These are phyloP conservation scores for Neolamprologus ventralis DNA, from an alignment of 2,113 vertebrate genomes.

Conservation along the genomic window DNA sequence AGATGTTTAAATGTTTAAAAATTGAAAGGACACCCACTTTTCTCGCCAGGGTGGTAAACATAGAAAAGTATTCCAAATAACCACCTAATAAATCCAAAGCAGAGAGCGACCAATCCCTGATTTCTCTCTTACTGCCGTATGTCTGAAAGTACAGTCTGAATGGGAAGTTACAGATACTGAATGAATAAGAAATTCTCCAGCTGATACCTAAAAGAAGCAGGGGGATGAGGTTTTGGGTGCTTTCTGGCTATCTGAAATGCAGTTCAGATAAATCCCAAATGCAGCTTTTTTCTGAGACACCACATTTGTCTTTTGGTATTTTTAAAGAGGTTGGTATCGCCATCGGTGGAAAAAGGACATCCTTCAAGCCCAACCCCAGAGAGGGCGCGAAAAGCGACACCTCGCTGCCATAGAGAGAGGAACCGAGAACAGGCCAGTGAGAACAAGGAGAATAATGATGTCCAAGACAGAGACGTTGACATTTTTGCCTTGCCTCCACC, in stretches of 20 bases:
- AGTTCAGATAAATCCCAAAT: neutral
- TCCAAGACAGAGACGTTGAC: constrained; percentile 47
- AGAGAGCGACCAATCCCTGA: neutral
- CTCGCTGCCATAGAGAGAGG: constrained; percentile 25
- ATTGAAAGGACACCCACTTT: neutral
- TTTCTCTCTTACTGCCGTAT: neutral
- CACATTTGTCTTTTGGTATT: neutral
- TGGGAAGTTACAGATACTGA: neutral
- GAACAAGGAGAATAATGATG: constrained; percentile 80
- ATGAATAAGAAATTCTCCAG: neutral
- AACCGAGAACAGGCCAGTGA: constrained; percentile 38
- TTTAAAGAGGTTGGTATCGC: constrained; percentile 34
- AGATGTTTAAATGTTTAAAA: neutral
- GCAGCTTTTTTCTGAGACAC: neutral
- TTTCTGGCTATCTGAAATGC: neutral
- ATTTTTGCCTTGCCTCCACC: constrained; percentile 73
- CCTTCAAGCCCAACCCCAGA: constrained; percentile 12
- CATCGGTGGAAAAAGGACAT: constrained; percentile 24
- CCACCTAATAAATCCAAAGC: neutral
- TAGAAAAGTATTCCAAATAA: neutral
- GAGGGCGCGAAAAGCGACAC: neutral
- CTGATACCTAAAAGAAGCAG: neutral
- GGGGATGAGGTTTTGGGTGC: neutral
- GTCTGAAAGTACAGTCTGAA: neutral
- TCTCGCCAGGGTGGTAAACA: neutral